Percentiles rank a stretch among this genome's conserved stretches.
Evolutionary conservation across 1,140 invertebrate genomes (phyloP).

Genomic region (Campoletis sonorensis): DNA sequence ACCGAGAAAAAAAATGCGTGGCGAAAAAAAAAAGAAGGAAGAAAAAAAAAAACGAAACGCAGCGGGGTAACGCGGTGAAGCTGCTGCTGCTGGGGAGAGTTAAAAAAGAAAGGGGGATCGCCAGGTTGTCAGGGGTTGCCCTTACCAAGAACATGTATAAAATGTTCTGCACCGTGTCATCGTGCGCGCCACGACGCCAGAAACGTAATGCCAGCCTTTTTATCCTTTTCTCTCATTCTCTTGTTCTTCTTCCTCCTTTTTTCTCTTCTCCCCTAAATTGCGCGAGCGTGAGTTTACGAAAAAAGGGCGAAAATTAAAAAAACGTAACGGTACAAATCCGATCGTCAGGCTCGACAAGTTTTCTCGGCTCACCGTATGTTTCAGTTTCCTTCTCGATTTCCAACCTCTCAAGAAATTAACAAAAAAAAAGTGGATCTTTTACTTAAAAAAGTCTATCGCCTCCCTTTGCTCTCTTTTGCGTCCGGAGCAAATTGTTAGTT

Average conservation of each 20-base stretch:
- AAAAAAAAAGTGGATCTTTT: conserved; percentile 24
- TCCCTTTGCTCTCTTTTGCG: neutral
- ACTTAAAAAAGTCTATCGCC: conserved; percentile 1
- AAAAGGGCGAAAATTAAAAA: conserved; percentile 53
- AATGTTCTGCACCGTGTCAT: conserved; percentile 61
- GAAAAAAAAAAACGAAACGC: conserved; percentile 50
- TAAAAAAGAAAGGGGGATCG: conserved; percentile 64
- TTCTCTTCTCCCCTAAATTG: conserved; percentile 55
- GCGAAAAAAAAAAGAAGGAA: conserved; percentile 10
- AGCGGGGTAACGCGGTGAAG: conserved; percentile 62
- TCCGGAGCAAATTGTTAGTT: conserved; percentile 21
- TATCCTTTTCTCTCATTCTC: neutral
- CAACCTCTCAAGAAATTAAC: neutral
- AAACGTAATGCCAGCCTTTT: neutral
- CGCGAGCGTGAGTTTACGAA: conserved; percentile 60
- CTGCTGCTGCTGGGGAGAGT: conserved; percentile 49
- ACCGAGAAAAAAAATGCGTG: conserved; percentile 24
- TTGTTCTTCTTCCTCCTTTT: neutral
- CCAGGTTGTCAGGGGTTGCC: conserved; percentile 52
- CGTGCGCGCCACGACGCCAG: conserved; percentile 46
- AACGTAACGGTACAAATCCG: conserved; percentile 58
- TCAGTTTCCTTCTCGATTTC: neutral
- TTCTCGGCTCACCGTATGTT: conserved; percentile 37
- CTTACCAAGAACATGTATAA: conserved; percentile 62
- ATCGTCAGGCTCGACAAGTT: conserved; percentile 27